Conservation (phyloP, 2,113 vertebrate genomes). For the Suricata suricatta region DNA sequence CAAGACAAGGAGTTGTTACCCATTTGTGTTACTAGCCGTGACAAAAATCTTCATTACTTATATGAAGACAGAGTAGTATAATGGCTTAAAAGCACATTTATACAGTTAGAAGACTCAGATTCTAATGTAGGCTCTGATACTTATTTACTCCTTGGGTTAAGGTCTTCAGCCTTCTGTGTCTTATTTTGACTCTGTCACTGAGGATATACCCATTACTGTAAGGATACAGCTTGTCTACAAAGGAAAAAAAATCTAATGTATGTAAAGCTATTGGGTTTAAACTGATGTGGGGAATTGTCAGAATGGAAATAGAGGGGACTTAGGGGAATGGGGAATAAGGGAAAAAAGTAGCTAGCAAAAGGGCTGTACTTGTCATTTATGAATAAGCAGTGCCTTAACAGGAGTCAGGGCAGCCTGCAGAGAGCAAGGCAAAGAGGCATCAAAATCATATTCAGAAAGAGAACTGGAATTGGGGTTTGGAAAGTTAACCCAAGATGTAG, state of each 20-base stretch:
- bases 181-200: background rate
- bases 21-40: background rate
- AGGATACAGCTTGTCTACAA: background rate
- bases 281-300: background rate
- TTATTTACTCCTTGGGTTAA: background rate
- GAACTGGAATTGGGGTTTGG: background rate
- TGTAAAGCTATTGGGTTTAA: background rate
- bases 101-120: background rate
- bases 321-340: background rate
- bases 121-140: background rate
- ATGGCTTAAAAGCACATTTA: background rate
- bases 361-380: rapidly evolving
- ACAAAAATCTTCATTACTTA: background rate
- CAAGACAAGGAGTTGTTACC: background rate
- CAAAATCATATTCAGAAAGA: background rate
- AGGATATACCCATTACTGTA: background rate
- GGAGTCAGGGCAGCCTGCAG: background rate
- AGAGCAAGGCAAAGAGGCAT: background rate
- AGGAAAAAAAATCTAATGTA: background rate
- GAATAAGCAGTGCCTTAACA: background rate
- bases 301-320: background rate
- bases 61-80: background rate
- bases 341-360: background rate
- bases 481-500: background rate
- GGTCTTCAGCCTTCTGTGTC: background rate